phyloP scores from a whole-genome alignment of 2,113 vertebrate genomes.

The Helogale parvula region DNA sequence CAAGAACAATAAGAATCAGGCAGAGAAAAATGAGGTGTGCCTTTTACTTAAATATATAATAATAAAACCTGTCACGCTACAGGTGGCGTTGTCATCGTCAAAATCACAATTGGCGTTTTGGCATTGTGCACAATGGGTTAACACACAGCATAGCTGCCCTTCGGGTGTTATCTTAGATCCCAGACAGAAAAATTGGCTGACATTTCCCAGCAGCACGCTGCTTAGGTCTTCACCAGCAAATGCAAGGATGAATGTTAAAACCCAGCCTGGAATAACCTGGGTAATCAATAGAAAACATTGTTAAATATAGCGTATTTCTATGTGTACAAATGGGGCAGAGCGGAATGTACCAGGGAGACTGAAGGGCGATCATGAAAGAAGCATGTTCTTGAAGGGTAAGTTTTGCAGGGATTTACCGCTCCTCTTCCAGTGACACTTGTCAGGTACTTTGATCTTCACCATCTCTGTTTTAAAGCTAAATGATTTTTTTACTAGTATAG shows the following conservation, averaged over 20 bases:
- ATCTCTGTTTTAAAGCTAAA: not conserved
- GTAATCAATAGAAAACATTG: not conserved
- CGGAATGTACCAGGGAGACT: not conserved
- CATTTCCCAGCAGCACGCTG: not conserved
- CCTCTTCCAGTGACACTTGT: not conserved
- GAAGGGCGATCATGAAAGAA: not conserved
- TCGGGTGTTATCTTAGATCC: not conserved
- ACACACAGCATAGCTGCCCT: not conserved
- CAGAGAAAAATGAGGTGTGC: not conserved
- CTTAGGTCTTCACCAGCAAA: not conserved
- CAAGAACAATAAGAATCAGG: not conserved
- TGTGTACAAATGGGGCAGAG: not conserved
- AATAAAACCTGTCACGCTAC: not conserved
- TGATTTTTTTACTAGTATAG: not conserved
- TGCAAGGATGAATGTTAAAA: not conserved
- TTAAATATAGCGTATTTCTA: not conserved
- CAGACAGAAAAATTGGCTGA: not conserved
- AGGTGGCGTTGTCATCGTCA: not conserved
- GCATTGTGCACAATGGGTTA: not conserved
- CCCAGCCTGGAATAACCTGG: not conserved
- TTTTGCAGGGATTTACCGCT: not conserved
- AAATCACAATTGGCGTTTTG: not conserved
- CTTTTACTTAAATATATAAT: not conserved
- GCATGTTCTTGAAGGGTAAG: rapidly evolving
- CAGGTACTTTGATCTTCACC: not conserved